phyloP scores from a whole-genome alignment of 2,113 vertebrate species.

The Heterocephalus glaber region DNA sequence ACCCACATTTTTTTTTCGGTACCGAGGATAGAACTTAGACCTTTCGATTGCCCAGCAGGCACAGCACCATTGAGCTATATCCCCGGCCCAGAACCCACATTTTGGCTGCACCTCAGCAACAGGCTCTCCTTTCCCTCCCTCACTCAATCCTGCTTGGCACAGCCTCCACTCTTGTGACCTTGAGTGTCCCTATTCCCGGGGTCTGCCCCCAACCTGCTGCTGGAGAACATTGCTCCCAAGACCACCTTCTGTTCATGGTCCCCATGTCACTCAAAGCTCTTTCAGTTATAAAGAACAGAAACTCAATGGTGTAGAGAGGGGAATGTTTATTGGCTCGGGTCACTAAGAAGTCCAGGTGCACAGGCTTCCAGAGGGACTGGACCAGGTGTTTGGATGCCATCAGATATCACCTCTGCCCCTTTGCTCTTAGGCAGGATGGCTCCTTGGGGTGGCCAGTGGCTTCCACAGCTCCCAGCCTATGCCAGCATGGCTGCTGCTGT shows the following conservation, averaged over 20 bases:
- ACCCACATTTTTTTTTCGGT: background rate
- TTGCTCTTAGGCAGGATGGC: background rate
- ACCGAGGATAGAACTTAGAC: too few relatives aligned
- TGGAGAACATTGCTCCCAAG: background rate
- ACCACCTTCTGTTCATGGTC: background rate
- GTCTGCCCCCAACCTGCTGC: background rate
- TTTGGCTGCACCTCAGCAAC: background rate
- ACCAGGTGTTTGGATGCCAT: background rate
- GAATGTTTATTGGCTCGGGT: background rate
- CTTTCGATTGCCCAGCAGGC: too few relatives aligned
- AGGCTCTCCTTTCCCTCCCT: background rate
- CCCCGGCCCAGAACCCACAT: too few relatives aligned
- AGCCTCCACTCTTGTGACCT: background rate
- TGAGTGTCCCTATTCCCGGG: background rate
- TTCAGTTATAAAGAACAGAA: background rate
- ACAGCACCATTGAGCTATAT: too few relatives aligned
- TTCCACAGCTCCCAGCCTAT: background rate
- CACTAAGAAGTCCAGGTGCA: background rate
- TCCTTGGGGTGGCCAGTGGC: too few relatives aligned
- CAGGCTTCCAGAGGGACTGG: background rate
- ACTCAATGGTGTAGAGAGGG: background rate
- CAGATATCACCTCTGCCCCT: background rate
- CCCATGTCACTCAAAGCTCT: background rate
- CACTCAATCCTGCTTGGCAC: accelerated
- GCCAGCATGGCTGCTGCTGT: background rate